Base-by-base conservation (phyloP, 92 coral and sea anemone genomes). In the Epizoanthus illoricatus region DNA sequence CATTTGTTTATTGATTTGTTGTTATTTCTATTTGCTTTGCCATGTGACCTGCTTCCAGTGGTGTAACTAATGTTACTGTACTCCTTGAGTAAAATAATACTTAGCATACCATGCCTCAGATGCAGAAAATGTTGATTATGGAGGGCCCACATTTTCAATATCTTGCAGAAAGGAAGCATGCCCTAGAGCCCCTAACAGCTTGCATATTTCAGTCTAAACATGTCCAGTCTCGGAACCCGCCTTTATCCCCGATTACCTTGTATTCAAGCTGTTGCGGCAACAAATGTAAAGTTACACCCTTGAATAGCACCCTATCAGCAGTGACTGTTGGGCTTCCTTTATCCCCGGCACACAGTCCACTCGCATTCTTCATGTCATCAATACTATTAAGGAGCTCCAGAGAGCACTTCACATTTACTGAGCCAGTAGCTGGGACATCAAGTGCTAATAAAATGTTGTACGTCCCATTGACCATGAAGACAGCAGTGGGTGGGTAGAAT, bases 401-500 rank as follows among this genome's bases (percentile, higher is more conserved):
- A 10, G 82, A 78, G 17, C 82, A 78, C 71, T 47, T 45, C 11
- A 63, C 72, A 5, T 69, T 16, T 61, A 78, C 82, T 4, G 18
- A 10, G 24, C 70, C 82, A n/a, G 71, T 7, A 40, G 82, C 58
- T 11, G 82, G 45, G 11, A 4, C 67, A 36, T 78, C 82, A 13
- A 63, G 82, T 61, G 59, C 41, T 7, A 78, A 21, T 42, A 78
- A 54, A 7, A 15, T 62, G 18, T 63, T 43, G 82, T 78, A 78
- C 4, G 82, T 78, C 63, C 82, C 71, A 20, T 78, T 78, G 40
- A 63, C 71, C 82, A 62, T 19, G 7, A 42, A 9, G 20, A 78
- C 71, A 0, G 82, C 33, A 39, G 21, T 1, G 10, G 7, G 70
- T 9, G 82, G 82, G 54, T 61, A 23, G 41, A 78, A 36, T 41